Evolutionary conservation across 2,888 invertebrate species (phyloP), one percentile per base, ranked within the genome.

Genomic region (Sminthurinus aureus): DNA sequence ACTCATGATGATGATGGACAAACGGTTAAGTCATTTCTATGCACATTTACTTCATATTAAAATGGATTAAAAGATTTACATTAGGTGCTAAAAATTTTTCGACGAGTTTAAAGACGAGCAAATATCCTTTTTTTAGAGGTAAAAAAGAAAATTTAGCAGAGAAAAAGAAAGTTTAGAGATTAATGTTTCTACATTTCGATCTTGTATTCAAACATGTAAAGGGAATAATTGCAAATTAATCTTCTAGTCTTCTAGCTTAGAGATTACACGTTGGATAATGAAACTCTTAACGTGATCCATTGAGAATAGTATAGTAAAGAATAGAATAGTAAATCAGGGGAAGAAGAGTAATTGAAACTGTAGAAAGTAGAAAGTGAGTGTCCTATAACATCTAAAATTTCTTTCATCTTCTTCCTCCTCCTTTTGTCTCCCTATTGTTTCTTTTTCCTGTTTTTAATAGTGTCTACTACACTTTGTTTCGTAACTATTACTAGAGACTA

Each of bases 311-410:
- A n/a, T n/a, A n/a, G n/a, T n/a, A n/a, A n/a, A 26, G 13, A 24
- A 24, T 71, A 26, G 13, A 24, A 24, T 71, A 11, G 26, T 71
- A 71, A 71, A 71, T 71, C 71, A 71, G 26, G 71, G 64, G n/a
- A 67, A 26, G 22, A 71, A 26, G 71, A 71, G 71, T 71, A 71
- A 71, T 71, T 71, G 71, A 71, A 71, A 71, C 24, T 71, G 71
- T 20, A 22, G 71, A 26, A 26, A 24, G 71, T n/a, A n/a, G n/a
- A n/a, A n/a, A n/a, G n/a, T n/a, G n/a, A 58, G 71, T 24, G 24
- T 71, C 12, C 71, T 71, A n/a, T n/a, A 58, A 58, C 15, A 58
- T 58, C 71, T 20, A 1, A 71, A 22, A 71, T 71, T 24, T 71
- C 71, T 15, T 22, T 24, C 22, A 71, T 24, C 71, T 71, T 71